Conservation (phyloP, 2,113 vertebrate species). For the Rafetus swinhoei region DNA sequence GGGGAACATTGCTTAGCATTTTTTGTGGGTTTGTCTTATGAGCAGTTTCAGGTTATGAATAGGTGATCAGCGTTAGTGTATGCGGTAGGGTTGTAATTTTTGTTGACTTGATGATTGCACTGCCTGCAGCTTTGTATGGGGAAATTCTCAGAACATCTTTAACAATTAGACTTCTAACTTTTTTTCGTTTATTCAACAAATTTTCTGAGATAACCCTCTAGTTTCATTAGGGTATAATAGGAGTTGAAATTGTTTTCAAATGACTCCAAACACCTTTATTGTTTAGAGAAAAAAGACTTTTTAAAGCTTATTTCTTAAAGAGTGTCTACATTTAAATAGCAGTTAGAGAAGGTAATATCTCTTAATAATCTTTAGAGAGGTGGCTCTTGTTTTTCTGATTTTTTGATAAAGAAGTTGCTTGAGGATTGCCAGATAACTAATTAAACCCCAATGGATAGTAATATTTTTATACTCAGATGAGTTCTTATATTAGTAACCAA, state of each 20-base stretch:
- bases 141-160: background rate
- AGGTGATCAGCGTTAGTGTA: background rate
- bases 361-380: background rate
- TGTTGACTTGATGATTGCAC: background rate
- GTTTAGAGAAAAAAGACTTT: background rate
- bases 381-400: background rate
- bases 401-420: background rate
- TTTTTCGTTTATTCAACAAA: background rate
- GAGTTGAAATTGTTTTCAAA: background rate
- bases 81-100: background rate
- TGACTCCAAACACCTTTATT: background rate
- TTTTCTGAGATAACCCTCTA: background rate
- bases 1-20: no score
- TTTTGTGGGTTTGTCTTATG: background rate
- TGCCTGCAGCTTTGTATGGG: background rate
- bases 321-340: background rate
- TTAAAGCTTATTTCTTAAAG: background rate
- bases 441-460: background rate
- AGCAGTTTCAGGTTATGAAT: background rate
- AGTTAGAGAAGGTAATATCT: background rate
- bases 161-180: background rate
- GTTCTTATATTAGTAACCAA: background rate
- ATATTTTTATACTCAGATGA: background rate
- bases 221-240: background rate
- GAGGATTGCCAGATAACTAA: background rate